A percentile compares a stretch with the other conserved stretches of the same genome.
Conservation (phyloP, 1,140 invertebrate genomes). For the Aethina tumida region DNA sequence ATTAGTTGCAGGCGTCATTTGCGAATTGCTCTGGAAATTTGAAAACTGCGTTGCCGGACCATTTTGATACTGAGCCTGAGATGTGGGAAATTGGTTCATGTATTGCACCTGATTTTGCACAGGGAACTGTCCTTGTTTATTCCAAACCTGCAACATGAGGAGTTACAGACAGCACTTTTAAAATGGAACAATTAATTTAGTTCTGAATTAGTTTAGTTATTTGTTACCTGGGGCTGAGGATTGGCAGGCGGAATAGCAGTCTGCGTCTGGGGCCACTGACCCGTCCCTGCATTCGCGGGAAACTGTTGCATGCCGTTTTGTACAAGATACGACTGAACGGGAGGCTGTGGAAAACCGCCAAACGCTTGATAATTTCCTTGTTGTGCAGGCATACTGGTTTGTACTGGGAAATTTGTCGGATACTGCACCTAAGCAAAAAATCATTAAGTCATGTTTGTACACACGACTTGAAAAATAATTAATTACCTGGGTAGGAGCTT, state of each 20-base stretch:
- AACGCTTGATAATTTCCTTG: conserved; percentile 10
- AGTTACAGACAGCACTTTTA: too few relatives aligned
- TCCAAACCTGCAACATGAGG: too few relatives aligned
- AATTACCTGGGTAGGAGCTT: conserved; percentile 12
- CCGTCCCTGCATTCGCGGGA: too few relatives aligned
- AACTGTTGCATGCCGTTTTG: conserved; percentile 16
- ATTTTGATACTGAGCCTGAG: conserved; percentile 10
- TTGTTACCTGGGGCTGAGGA: too few relatives aligned
- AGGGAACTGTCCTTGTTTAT: too few relatives aligned
- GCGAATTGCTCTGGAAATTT: conserved; percentile 7
- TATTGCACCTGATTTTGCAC: conserved; percentile 10
- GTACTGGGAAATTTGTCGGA: background rate
- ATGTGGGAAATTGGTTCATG: conserved; percentile 7
- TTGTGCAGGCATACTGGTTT: too few relatives aligned
- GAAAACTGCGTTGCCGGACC: conserved; percentile 4
- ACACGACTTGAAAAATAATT: background rate
- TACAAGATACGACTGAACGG: conserved; percentile 5
- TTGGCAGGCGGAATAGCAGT: too few relatives aligned
- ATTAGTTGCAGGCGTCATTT: conserved; percentile 9
- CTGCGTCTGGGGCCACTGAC: conserved; percentile 6
- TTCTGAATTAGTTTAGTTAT: too few relatives aligned
- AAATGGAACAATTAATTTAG: too few relatives aligned
- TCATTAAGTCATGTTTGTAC: background rate
- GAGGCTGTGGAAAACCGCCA: conserved; percentile 15
- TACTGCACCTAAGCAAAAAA: conserved; percentile 2